Evolutionary conservation across 2,797 vertebrate species (phyloP).

Genomic region (Morelia viridis): DNA sequence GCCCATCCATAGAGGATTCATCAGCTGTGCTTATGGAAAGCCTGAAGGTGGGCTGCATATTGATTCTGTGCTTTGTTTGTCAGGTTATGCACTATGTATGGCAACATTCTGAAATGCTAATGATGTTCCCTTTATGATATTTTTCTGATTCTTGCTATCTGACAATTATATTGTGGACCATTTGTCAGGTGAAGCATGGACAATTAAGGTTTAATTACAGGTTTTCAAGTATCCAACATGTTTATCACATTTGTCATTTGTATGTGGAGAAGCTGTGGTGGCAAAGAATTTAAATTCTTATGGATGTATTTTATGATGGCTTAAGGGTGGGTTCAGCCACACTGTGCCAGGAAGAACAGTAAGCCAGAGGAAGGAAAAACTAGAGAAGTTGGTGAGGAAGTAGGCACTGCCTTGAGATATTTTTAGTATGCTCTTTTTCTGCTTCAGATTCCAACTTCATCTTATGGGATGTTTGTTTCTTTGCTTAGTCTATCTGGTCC

Average conservation of each 20-base stretch:
- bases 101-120: neutral
- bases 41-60: slow-evolving; percentile 83
- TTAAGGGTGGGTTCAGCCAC: neutral
- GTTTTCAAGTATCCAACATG: neutral
- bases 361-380: neutral
- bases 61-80: neutral
- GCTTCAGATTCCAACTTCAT: neutral
- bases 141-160: neutral
- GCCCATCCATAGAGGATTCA: slow-evolving; percentile 90
- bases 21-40: slow-evolving; percentile 94
- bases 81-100: neutral
- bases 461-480: neutral
- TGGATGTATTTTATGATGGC: neutral
- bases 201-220: neutral
- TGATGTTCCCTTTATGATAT: neutral
- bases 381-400: neutral
- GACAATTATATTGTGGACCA: neutral
- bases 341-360: neutral
- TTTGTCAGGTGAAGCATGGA: neutral
- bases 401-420: neutral
- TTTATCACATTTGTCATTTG: neutral
- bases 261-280: slow-evolving; percentile 14
- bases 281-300: slow-evolving; percentile 6
- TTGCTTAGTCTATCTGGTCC: slow-evolving; percentile 94
- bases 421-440: neutral